Percentiles rank a stretch among this genome's conserved stretches.
phyloP scores from a whole-genome alignment of 1,140 invertebrate genomes.

The Sarcophaga bullata region DNA sequence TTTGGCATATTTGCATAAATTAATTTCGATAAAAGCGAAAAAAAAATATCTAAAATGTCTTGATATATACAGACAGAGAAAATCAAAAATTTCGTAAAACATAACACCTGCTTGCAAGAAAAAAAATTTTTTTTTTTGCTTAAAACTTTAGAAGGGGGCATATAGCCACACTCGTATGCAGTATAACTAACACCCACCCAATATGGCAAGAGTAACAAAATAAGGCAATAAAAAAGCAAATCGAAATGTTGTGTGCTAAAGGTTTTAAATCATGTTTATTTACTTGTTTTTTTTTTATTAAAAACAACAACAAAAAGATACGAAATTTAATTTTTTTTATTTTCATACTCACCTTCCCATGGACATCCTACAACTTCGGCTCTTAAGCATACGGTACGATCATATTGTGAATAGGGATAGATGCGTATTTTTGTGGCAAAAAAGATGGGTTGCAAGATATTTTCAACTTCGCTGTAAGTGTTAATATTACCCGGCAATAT shows the following conservation, averaged over 20 bases:
- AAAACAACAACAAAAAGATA: neutral
- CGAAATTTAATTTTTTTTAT: neutral
- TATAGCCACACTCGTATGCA: no score
- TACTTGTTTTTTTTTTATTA: neutral
- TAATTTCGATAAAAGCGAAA: neutral
- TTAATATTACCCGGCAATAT: constrained; percentile 87
- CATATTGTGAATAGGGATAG: constrained; percentile 87
- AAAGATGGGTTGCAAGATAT: constrained; percentile 83
- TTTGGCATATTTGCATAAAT: constrained; percentile 26
- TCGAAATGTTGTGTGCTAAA: neutral
- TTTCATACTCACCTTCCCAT: constrained; percentile 80
- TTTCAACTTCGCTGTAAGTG: constrained; percentile 83
- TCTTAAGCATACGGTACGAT: constrained; percentile 90
- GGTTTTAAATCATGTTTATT: neutral
- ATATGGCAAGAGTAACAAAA: neutral
- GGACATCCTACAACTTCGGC: constrained; percentile 89
- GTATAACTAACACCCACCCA: neutral
- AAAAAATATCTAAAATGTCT: neutral
- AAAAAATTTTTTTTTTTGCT: no score
- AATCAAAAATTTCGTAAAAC: neutral
- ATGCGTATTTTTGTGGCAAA: constrained; percentile 87
- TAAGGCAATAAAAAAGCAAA: neutral
- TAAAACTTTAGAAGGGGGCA: no score
- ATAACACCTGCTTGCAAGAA: neutral
- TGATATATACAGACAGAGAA: neutral